Evolutionary conservation across 2,797 vertebrate genomes (phyloP).

Genomic region (Sebastes aleutianus): DNA sequence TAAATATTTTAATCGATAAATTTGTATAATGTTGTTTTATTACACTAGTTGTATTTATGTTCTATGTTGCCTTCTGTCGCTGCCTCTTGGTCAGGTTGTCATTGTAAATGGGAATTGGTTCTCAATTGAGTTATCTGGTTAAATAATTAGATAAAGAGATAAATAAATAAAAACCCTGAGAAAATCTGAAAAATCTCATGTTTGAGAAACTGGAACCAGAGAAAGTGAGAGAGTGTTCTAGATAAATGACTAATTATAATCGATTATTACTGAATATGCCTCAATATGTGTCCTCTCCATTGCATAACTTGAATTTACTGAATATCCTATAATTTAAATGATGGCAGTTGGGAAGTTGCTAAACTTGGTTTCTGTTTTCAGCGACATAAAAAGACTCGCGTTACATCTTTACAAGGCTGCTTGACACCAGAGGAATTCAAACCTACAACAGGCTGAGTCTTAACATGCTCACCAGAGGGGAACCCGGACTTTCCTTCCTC

Average conservation of each 20-base stretch:
- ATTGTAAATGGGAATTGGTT: no score
- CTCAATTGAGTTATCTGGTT: no score
- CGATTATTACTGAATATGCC: background rate
- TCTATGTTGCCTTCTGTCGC: no score
- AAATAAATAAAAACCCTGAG: background rate
- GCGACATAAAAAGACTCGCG: slow-evolving; percentile 29
- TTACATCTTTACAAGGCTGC: slow-evolving; percentile 54
- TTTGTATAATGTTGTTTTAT: no score
- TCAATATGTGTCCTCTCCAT: background rate
- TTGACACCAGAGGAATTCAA: slow-evolving; percentile 47
- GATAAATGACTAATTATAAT: background rate
- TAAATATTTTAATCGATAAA: no score
- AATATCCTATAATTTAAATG: background rate
- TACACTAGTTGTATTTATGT: no score
- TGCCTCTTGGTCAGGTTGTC: no score
- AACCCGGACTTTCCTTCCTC: slow-evolving; percentile 31
- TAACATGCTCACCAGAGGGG: slow-evolving; percentile 41
- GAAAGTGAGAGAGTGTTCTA: no score
- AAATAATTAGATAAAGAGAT: no score
- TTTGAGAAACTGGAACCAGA: background rate
- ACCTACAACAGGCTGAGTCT: slow-evolving; percentile 30
- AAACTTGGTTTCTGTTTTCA: slow-evolving; percentile 47
- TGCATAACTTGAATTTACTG: background rate
- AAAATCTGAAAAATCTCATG: background rate
- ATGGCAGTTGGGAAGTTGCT: background rate